Evolutionary conservation across 2,797 vertebrate species (phyloP), one percentile per base, ranked within the genome.

Genomic region (Salmo trutta): DNA sequence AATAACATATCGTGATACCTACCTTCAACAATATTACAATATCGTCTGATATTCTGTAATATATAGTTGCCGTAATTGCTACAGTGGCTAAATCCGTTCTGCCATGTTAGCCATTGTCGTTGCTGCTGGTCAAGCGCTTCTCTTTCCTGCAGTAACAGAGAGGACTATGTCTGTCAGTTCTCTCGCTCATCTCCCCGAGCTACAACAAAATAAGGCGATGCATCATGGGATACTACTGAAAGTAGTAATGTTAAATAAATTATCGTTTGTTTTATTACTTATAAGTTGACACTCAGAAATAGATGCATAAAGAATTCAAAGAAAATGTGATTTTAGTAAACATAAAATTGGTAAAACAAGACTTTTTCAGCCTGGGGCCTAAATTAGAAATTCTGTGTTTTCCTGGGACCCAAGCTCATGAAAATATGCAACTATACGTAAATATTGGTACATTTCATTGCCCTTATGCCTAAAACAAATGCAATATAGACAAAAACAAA

Each of bases 141-240:
- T 75, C 80, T 82, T 7, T 78, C 77, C 74, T 76, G 83, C 82
- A 78, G 84, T 82, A 72, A 71, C 74, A 85, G 54, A 71, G 27
- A 84, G 86, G 84, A 81, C 5, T 65, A 24, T 86, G 87, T 88
- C 90, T 87, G 88, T 88, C 90, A 71, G 65, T 71, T 51, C 83
- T 83, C 41, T 47, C 10, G 41, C 86, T 91, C 94, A 93, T 95
- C 94, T 92, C 94, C 94, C 92, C 31, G 91, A 93, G 94, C 89
- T 91, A 94, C 94, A 41, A 86, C 94, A 92, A 92, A 95, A 95
- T 95, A 95, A 92, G 95, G 94, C 93, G 89, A 85, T 93, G 96
- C 95, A 96, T 95, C 82, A 93, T 86, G 96, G 96, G 96, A 94
- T 89, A 81, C 66, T 36, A 33, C 14, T 31, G 15, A 17, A 33